Conservation (phyloP, 1,140 invertebrate genomes). For the Magallana ariakensis region DNA sequence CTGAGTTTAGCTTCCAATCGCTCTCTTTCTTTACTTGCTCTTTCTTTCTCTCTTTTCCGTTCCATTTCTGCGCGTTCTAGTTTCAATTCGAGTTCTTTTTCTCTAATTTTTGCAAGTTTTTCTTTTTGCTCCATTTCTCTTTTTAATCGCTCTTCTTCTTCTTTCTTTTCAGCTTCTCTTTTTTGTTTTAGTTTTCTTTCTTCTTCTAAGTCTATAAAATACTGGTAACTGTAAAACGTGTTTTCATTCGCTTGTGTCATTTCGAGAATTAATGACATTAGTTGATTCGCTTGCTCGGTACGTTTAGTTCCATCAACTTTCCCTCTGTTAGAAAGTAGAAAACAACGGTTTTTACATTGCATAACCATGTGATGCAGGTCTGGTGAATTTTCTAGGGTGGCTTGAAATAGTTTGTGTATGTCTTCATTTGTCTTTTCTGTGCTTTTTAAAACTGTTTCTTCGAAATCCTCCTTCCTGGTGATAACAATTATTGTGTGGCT, state of each 20-base stretch:
- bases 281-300: neutral
- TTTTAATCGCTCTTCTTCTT: neutral
- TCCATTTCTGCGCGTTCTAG: neutral
- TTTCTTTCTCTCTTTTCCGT: neutral
- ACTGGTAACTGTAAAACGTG: neutral
- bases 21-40: neutral
- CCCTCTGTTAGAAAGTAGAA: constrained; percentile 6
- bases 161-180: neutral
- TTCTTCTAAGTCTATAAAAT: neutral
- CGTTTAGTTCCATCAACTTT: neutral
- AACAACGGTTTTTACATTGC: neutral
- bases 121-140: neutral
- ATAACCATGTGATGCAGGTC: neutral
- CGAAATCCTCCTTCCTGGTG: constrained; percentile 41
- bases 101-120: neutral
- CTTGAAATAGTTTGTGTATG: neutral
- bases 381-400: neutral
- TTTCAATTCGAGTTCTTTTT: neutral
- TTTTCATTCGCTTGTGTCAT: neutral
- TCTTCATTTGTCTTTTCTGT: neutral
- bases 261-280: neutral
- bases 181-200: neutral
- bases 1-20: neutral
- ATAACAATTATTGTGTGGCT: constrained; percentile 48
- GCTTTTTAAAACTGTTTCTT: neutral